Evolutionary conservation across 2,797 vertebrate species (phyloP), one percentile per base, ranked within the genome.

Genomic region (Phataginus tetradactyla): DNA sequence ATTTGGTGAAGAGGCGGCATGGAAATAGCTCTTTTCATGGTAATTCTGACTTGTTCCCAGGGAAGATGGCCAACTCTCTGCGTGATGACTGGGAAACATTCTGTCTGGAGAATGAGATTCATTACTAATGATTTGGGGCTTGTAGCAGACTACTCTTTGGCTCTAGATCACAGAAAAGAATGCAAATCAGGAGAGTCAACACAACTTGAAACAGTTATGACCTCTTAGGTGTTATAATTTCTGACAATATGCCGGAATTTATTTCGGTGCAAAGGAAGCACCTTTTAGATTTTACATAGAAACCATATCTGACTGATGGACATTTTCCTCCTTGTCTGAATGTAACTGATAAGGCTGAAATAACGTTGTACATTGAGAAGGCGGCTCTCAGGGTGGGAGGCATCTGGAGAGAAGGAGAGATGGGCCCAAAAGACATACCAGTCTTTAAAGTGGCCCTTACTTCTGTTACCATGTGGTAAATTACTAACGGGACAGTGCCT

Each of bases 41-140:
- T 80, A 77, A 78, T 86, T 55, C 90, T 90, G 49, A 69, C 42
- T 84, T 89, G 49, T 72, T 53, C 59, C 39, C 51, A 69, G 84
- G 79, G 68, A 91, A 49, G 49, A 61, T 45, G 68, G 74, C 91
- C 91, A 94, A 55, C 27, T 90, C 27, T 15, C 32, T 51, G 18
- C 79, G 75, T 90, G 42, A 34, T 87, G 17, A 90, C 74, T 92
- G 63, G 20, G 25, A 96, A 84, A 84, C 17, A 4, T 42, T 90
- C 57, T 51, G 17, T 74, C 51, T 49, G 69, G 64, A 84, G n/a
- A 71, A 55, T 4, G n/a, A 90, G 64, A 84, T 79, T 92, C 77
- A 84, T 86, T 63, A 66, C 51, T 85, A 79, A 84, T 64, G 77
- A 68, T 39, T 21, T 37, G 18, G 69, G 59, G 18, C 57, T 92